Conservation (phyloP, 2,888 invertebrate genomes). For the Magallana nippona region DNA sequence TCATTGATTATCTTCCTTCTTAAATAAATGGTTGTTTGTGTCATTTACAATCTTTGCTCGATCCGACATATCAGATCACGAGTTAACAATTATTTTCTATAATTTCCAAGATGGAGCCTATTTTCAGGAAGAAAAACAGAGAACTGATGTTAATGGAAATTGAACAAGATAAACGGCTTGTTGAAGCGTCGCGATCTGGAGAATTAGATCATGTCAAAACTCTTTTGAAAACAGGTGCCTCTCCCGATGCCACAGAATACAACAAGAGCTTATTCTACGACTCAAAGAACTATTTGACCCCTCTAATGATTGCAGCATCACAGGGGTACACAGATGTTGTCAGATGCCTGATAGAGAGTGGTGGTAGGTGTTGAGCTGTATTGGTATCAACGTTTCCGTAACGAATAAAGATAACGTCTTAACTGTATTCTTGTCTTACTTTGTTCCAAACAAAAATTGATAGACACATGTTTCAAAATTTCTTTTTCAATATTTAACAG, state of each 20-base stretch:
- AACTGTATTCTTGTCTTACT: too few species aligned
- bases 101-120: slow-evolving; percentile 4
- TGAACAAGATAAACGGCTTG: slow-evolving; percentile 66
- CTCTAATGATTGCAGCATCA: slow-evolving; percentile 71
- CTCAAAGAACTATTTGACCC: slow-evolving; percentile 77
- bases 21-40: too few species aligned
- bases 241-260: slow-evolving; percentile 75
- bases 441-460: too few species aligned
- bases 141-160: slow-evolving; percentile 60
- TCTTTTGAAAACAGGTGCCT: slow-evolving; percentile 68
- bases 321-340: slow-evolving; percentile 63
- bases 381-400: too few species aligned
- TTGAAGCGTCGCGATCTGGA: slow-evolving; percentile 69
- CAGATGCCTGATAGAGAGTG: slow-evolving; percentile 66
- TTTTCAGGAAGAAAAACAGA: slow-evolving; percentile 39
- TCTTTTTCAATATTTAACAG: slow-evolving; percentile 56
- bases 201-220: slow-evolving; percentile 58
- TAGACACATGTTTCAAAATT: too few species aligned
- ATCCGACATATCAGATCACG: not conserved
- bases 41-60: too few species aligned
- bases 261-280: slow-evolving; percentile 76
- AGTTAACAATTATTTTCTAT: not conserved
- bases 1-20: too few species aligned
- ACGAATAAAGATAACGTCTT: too few species aligned
- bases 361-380: slow-evolving; percentile 59